Conservation (phyloP, 1,140 invertebrate species). For the Drosophila nebulosa region DNA sequence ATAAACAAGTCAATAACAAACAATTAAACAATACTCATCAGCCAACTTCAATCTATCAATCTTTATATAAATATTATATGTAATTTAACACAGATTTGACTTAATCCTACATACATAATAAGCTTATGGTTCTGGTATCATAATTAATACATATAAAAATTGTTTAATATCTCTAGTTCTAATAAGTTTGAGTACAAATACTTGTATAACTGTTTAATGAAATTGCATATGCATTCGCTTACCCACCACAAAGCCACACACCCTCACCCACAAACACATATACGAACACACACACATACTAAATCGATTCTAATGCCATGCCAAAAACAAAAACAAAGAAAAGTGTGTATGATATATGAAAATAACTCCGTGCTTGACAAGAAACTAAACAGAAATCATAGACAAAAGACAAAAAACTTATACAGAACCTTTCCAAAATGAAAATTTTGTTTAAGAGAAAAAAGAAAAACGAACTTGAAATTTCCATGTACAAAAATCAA, state of each 20-base stretch:
- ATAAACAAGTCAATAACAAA: neutral
- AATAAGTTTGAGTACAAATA: conserved; percentile 45
- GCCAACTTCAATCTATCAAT: neutral
- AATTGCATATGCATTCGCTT: conserved; percentile 75
- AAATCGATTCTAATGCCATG: conserved; percentile 12
- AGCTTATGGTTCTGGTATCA: conserved; percentile 72
- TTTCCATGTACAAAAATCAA: neutral
- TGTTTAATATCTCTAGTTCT: conserved; percentile 53
- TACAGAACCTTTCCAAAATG: too few relatives aligned
- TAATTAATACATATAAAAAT: conserved; percentile 38
- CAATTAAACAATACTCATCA: neutral
- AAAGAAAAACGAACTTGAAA: neutral
- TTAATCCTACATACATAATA: conserved; percentile 63
- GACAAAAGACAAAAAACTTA: conserved; percentile 11
- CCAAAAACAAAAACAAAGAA: neutral
- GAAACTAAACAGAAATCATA: neutral
- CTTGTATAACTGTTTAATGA: conserved; percentile 58
- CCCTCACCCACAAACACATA: conserved; percentile 10
- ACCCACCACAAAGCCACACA: conserved; percentile 7
- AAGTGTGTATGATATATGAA: neutral
- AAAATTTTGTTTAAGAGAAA: too few relatives aligned
- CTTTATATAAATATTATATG: conserved; percentile 23
- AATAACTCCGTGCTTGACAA: neutral
- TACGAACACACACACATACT: conserved; percentile 18
- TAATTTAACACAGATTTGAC: conserved; percentile 24